These are phyloP conservation scores for Stenopsyche tienmushanensis DNA, from an alignment of 1,140 invertebrate species.

Conservation along the genomic window DNA sequence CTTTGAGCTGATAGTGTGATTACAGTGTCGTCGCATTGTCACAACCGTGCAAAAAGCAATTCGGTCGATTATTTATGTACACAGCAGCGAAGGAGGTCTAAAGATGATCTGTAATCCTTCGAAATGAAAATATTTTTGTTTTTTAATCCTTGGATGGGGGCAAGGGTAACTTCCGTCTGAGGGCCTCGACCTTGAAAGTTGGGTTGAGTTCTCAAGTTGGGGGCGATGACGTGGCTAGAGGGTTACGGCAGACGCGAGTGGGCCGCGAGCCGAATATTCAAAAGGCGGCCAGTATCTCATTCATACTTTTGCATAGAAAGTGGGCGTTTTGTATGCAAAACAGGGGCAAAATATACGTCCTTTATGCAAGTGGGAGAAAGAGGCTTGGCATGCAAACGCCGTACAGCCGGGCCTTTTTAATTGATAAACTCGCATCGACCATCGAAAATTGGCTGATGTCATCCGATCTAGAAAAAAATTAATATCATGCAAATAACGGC, in stretches of 20 bases:
- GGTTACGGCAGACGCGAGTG: no score
- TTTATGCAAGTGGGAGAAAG: background rate
- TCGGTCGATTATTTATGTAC: no score
- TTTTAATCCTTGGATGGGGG: background rate
- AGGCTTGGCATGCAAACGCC: no score
- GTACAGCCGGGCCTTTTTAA: background rate
- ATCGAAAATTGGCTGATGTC: background rate
- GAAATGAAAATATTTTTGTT: no score
- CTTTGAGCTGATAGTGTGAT: no score
- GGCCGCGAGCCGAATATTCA: conserved; percentile 22
- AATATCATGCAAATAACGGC: background rate
- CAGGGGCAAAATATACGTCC: background rate
- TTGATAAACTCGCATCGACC: background rate
- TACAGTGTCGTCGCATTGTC: no score
- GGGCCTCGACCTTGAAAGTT: conserved; percentile 14
- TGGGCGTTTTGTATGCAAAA: conserved; percentile 50
- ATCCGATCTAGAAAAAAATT: no score
- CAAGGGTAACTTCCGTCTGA: background rate
- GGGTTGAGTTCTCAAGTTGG: background rate
- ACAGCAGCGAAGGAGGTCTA: no score
- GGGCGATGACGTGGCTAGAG: background rate
- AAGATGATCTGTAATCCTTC: no score
- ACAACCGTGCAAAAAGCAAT: no score
- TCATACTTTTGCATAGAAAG: conserved; percentile 55
- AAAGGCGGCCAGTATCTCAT: conserved; percentile 41